Evolutionary conservation across 2,888 invertebrate genomes (phyloP).

Genomic region (Trichopoda pennipes): DNA sequence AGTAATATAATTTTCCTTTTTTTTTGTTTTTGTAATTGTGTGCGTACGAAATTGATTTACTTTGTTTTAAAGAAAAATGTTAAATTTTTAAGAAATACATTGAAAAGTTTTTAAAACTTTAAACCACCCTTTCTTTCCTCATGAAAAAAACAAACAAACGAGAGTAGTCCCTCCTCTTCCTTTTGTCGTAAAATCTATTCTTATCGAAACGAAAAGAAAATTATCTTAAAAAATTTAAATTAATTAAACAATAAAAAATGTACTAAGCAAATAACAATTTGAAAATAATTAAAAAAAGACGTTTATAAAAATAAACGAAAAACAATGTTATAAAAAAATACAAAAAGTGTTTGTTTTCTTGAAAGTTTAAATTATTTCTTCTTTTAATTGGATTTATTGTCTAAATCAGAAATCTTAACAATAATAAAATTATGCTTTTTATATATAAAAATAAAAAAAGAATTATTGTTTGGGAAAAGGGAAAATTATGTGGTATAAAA

Average conservation of each 20-base stretch:
- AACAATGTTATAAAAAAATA: constrained; percentile 63
- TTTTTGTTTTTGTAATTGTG: constrained; percentile 66
- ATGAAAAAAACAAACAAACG: neutral
- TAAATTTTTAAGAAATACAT: constrained; percentile 51
- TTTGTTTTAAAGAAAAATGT: constrained; percentile 55
- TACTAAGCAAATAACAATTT: constrained; percentile 57
- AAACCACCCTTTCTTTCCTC: constrained; percentile 27
- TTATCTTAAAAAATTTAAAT: constrained; percentile 64
- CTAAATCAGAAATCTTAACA: too few relatives aligned
- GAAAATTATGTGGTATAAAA: too few relatives aligned
- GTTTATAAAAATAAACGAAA: constrained; percentile 64
- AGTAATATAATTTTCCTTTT: neutral
- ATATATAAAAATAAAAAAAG: too few relatives aligned
- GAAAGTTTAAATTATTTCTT: too few relatives aligned
- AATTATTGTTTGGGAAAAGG: too few relatives aligned
- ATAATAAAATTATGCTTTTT: too few relatives aligned
- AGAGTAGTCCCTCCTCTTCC: constrained; percentile 62
- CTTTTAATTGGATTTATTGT: too few relatives aligned
- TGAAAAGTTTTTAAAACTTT: constrained; percentile 66
- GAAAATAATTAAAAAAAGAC: constrained; percentile 56
- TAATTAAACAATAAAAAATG: constrained; percentile 49
- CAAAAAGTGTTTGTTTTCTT: too few relatives aligned
- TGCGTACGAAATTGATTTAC: constrained; percentile 54
- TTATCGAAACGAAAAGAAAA: constrained; percentile 57
- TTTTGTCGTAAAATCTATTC: constrained; percentile 56